Conservation (phyloP, 92 coral and sea anemone species). For the Porites divaricata region DNA sequence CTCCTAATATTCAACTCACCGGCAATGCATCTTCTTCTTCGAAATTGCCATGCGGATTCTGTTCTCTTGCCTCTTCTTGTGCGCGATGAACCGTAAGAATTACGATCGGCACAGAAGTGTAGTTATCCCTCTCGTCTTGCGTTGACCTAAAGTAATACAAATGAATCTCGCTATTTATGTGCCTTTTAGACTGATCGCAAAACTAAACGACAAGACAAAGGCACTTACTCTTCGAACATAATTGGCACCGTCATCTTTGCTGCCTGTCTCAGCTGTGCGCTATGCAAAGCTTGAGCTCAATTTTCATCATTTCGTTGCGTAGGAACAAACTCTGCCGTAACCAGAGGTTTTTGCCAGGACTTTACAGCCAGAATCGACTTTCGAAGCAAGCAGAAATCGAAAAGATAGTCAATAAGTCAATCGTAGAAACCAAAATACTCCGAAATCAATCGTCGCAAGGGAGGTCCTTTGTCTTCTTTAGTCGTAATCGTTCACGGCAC, state of each 20-base stretch:
- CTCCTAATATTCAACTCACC: constrained; percentile 41
- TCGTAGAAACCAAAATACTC: constrained; percentile 1
- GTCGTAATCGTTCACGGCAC: constrained; percentile 45
- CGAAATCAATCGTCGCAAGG: too few species aligned
- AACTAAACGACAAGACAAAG: neutral
- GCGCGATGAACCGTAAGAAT: constrained; percentile 72
- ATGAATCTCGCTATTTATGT: neutral
- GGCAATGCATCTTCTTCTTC: constrained; percentile 83
- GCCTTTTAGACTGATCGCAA: neutral
- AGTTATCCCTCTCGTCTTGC: constrained; percentile 21
- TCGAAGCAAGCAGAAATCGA: neutral
- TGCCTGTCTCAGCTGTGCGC: constrained; percentile 16
- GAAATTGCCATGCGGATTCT: constrained; percentile 16
- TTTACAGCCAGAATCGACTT: neutral
- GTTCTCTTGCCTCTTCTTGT: constrained; percentile 51
- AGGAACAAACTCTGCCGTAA: neutral
- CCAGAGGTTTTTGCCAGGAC: neutral
- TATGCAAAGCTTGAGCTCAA: neutral
- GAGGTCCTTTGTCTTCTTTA: constrained; percentile 26
- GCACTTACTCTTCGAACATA: constrained; percentile 69
- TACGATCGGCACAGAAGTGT: constrained; percentile 67
- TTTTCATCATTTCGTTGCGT: neutral
- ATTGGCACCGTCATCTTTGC: constrained; percentile 47
- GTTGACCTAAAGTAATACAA: constrained; percentile 19
- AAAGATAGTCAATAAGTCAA: neutral